Evolutionary conservation across 2,113 vertebrate genomes (phyloP).

Genomic region (Platycercus adscitus): DNA sequence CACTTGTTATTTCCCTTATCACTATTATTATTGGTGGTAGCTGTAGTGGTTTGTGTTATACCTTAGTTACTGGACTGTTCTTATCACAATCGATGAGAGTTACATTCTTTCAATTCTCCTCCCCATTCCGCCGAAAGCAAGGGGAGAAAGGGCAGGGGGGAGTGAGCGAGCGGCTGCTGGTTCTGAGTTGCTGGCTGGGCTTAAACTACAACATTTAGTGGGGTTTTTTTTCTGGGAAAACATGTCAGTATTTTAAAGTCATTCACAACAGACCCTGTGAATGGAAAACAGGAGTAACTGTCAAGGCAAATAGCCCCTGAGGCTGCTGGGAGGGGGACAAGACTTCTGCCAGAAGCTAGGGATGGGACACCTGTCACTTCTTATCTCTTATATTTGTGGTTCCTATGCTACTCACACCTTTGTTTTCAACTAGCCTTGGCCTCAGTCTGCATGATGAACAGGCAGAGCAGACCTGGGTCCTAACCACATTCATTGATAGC

Average conservation of each 20-base stretch:
- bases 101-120: background rate
- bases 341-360: background rate
- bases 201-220: background rate
- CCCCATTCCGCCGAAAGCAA: too few species aligned
- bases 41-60: background rate
- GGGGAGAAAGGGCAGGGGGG: too few species aligned
- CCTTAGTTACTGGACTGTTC: background rate
- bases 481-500: background rate
- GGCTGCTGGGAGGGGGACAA: background rate
- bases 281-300: background rate
- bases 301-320: background rate
- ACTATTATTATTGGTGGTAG: background rate
- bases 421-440: background rate
- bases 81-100: background rate
- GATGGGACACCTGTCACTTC: accelerated
- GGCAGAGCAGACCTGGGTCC: background rate
- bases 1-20: background rate
- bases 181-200: background rate
- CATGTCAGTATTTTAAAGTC: background rate
- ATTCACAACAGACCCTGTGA: background rate
- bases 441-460: accelerated
- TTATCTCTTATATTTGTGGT: background rate
- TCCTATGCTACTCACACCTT: background rate
- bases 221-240: background rate
- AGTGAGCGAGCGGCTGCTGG: background rate